Evolutionary conservation across 2,113 vertebrate genomes (phyloP).

Genomic region (Carlito syrichta): DNA sequence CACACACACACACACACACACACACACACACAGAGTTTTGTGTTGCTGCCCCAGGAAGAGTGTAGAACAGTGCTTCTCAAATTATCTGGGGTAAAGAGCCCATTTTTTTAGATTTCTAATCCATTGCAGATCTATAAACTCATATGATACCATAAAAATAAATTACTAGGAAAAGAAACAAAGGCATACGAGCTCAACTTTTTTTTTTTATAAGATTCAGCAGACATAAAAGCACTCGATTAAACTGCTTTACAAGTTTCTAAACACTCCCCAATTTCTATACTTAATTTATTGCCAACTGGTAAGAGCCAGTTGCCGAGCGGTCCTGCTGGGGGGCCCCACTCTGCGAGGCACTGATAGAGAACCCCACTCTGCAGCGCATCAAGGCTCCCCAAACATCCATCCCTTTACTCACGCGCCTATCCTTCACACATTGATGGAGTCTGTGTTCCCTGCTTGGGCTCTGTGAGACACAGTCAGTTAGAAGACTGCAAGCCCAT

Average conservation of each 20-base stretch:
- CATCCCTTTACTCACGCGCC: background rate
- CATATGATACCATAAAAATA: background rate
- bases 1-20: background rate
- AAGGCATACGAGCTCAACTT: background rate
- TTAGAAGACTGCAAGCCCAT: background rate
- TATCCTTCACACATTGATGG: background rate
- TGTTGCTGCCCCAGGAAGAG: background rate
- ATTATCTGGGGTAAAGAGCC: background rate
- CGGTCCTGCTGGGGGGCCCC: fast-evolving
- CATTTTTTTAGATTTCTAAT: background rate
- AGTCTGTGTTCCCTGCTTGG: background rate
- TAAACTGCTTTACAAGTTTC: background rate
- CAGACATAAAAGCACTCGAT: background rate
- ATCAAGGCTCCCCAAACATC: background rate
- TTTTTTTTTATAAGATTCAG: background rate
- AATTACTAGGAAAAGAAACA: background rate
- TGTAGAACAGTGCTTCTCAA: background rate
- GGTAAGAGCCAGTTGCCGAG: background rate
- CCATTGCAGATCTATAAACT: background rate
- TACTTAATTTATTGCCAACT: background rate
- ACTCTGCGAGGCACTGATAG: background rate
- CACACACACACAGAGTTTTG: background rate
- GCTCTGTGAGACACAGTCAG: background rate
- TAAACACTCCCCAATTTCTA: background rate
- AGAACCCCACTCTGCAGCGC: background rate